phyloP scores from a whole-genome alignment of 2,113 vertebrate species.

The Halichoerus grypus region DNA sequence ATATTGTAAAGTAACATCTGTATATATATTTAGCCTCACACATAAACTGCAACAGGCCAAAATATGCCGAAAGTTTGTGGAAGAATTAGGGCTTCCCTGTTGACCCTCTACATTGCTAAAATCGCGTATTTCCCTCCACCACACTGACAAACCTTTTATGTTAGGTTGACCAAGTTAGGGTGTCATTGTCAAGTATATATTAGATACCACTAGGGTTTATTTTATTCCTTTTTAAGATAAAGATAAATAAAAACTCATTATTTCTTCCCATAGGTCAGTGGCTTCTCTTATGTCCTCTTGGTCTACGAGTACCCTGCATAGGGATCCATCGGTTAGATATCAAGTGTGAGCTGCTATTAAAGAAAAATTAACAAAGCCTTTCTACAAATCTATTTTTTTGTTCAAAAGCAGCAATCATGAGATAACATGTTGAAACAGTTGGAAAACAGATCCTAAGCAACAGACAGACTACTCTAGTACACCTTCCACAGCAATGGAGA shows the following conservation, averaged over 20 bases:
- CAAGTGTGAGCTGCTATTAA: neutral
- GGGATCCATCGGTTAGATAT: neutral
- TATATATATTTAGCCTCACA: neutral
- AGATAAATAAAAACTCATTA: constrained; percentile 24
- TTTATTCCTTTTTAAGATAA: constrained; percentile 16
- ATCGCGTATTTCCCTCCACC: neutral
- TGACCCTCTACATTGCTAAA: neutral
- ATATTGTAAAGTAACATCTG: neutral
- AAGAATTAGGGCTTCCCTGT: neutral
- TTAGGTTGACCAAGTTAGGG: neutral
- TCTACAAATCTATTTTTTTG: neutral
- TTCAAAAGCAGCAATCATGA: neutral
- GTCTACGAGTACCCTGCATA: neutral
- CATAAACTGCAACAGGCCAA: neutral
- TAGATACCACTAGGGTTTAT: neutral
- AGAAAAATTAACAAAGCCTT: neutral
- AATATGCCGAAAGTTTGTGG: neutral
- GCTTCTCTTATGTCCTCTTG: neutral
- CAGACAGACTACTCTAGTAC: neutral
- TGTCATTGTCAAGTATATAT: neutral
- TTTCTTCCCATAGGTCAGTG: neutral
- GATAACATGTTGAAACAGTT: neutral
- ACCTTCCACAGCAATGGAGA: neutral
- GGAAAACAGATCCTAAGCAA: neutral
- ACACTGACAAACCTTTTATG: neutral